Conservation (phyloP, 2,113 vertebrate genomes). For the Athene cunicularia region DNA sequence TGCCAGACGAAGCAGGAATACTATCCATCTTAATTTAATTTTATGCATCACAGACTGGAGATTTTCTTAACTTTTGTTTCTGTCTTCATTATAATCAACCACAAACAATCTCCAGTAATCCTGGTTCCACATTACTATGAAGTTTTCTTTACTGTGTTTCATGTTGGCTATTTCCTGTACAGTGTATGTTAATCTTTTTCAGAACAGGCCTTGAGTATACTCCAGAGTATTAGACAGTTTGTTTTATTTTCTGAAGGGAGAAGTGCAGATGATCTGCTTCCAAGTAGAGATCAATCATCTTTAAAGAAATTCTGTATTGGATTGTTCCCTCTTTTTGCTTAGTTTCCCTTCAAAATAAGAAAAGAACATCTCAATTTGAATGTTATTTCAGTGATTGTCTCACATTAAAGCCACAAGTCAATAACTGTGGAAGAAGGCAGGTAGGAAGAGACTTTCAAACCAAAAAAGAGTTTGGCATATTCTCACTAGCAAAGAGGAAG, state of each 20-base stretch:
- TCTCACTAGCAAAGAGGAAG: background rate
- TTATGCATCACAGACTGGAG: background rate
- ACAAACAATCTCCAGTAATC: background rate
- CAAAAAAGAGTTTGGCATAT: background rate
- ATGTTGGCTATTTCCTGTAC: background rate
- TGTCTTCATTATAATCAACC: background rate
- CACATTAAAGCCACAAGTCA: background rate
- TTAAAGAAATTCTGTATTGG: slow-evolving; percentile 40
- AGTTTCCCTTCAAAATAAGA: slow-evolving; percentile 24
- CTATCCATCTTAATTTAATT: background rate
- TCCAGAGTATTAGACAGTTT: background rate
- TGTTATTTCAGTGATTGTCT: background rate
- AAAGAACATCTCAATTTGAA: background rate
- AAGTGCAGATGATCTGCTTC: background rate
- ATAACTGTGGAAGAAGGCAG: background rate
- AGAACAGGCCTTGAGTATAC: background rate
- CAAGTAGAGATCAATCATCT: slow-evolving; percentile 14
- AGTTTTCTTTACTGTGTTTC: background rate
- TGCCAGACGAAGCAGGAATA: background rate
- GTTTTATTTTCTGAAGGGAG: background rate
- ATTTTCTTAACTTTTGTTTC: background rate
- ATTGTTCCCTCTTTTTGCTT: slow-evolving; percentile 31
- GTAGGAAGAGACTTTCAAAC: background rate
- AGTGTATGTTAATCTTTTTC: background rate
- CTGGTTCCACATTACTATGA: background rate